Conservation (phyloP, 2,797 vertebrate species). For the Centropyge bicolor region DNA sequence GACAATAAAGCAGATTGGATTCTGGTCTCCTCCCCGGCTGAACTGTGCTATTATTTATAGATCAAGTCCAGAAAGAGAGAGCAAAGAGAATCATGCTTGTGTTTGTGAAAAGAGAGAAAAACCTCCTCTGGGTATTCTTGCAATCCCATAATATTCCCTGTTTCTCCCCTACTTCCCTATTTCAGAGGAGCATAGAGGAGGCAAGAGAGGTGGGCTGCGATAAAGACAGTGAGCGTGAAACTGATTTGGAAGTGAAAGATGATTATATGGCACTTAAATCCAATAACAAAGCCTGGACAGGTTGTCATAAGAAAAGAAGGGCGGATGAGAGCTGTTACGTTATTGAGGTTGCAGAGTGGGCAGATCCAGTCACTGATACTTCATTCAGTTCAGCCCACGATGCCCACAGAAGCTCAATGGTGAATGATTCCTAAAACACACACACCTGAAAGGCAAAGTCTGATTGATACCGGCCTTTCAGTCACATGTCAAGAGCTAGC, state of each 20-base stretch:
- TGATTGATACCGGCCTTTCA: constrained; percentile 17
- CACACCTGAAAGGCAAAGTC: constrained; percentile 1
- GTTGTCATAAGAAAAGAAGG: constrained; percentile 24
- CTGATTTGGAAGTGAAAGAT: constrained; percentile 26
- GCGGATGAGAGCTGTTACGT: constrained; percentile 4
- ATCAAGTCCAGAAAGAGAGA: background rate
- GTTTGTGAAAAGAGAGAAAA: background rate
- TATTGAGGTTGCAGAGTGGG: constrained; percentile 38
- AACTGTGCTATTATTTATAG: constrained; percentile 17
- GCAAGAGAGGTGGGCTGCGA: constrained; percentile 32
- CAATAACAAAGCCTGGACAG: constrained; percentile 28
- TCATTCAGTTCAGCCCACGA: constrained; percentile 13
- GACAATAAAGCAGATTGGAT: background rate
- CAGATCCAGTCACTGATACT: constrained; percentile 40
- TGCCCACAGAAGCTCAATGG: constrained; percentile 11
- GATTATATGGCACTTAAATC: constrained; percentile 47
- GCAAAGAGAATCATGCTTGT: background rate
- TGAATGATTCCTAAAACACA: constrained; percentile 3
- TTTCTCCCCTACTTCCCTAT: background rate
- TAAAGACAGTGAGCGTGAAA: constrained; percentile 30
- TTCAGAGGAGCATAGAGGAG: constrained; percentile 10
- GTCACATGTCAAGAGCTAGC: constrained; percentile 27
- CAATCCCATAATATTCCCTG: constrained; percentile 15
- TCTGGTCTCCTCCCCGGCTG: background rate
- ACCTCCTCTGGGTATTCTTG: constrained; percentile 23